These are phyloP conservation scores for Tympanoctomys barrerae DNA, from an alignment of 2,797 vertebrate species.

Conservation along the genomic window DNA sequence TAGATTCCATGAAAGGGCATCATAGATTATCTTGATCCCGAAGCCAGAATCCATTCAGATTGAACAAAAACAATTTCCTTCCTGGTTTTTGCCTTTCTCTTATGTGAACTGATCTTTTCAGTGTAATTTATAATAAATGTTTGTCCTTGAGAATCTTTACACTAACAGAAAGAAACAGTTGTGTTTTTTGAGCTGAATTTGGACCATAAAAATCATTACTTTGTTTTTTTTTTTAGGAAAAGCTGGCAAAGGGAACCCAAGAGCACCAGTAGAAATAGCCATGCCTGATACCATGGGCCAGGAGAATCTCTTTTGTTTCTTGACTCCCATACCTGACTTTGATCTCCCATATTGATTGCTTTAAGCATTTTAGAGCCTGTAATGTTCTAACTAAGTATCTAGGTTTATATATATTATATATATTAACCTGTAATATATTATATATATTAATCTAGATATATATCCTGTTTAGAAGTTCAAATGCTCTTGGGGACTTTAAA, in stretches of 20 bases:
- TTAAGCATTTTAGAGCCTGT: neutral
- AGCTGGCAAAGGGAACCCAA: slow-evolving; percentile 36
- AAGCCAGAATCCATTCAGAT: slow-evolving; percentile 40
- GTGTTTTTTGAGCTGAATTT: neutral
- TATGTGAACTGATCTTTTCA: slow-evolving; percentile 35
- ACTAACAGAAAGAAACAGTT: neutral
- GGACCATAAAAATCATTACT: neutral
- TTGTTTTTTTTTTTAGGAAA: slow-evolving; percentile 32
- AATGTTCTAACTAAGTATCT: neutral
- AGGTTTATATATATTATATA: neutral
- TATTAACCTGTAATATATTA: too few species aligned
- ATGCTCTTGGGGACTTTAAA: neutral
- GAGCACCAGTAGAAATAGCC: neutral
- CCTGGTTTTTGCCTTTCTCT: neutral
- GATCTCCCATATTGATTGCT: neutral
- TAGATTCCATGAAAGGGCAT: neutral
- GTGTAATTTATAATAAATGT: slow-evolving; percentile 21
- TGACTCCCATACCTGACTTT: neutral
- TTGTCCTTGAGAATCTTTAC: neutral
- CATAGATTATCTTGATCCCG: neutral
- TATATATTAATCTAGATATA: too few species aligned
- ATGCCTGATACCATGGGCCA: neutral
- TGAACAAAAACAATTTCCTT: slow-evolving; percentile 7
- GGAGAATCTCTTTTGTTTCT: neutral
- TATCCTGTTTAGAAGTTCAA: neutral